Evolutionary conservation across 2,888 invertebrate genomes (phyloP), one percentile per base, ranked within the genome.

Genomic region (Drosophila neonasuta): DNA sequence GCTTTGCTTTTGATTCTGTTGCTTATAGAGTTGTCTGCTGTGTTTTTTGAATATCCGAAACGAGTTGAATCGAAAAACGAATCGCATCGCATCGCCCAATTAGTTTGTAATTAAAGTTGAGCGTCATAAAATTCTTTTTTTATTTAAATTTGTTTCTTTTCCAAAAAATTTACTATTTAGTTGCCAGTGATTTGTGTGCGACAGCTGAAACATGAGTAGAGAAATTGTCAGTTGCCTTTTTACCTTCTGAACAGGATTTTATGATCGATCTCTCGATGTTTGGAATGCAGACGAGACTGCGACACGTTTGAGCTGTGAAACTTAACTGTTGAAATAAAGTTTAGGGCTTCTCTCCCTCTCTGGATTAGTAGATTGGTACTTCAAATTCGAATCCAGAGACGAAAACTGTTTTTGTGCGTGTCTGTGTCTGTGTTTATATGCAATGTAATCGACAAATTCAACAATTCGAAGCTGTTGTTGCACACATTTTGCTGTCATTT

Each of bases 391-490:
- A 56, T 20, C 60, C 69, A 69, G 62, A 56, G 59, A 49, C 60
- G 73, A 64, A 61, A 71, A 71, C 80, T 86, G 80, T 74, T 80
- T 11, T n/a, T 9, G n/a, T 11, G 24, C 56, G 57, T 49, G 86
- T 87, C 80, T 81, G 80, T 81, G 86, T 87, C 80, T 81, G 80
- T 81, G 80, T 81, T 81, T 20, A 20, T 87, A 86, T 57, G 36
- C 46, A 83, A 83, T 86, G 80, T 80, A 87, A 86, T 80, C 87
- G 61, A 49, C 73, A 64, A 80, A 57, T 68, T 58, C 73, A 71
- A 68, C 66, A 72, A 77, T 68, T 50, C 41, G 57, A 68, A 80
- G 80, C 88, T 81, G 86, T 74, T 80, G 52, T 64, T 59, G 78
- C 84, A 73, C 84, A 73, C 74, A 77, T 77, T 67, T 70, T 48